A percentile compares a stretch with the other conserved stretches of the same genome.
Conservation (phyloP, 37 sponge, comb jelly and placozoan species). For the Trichoplax adhaerens region DNA sequence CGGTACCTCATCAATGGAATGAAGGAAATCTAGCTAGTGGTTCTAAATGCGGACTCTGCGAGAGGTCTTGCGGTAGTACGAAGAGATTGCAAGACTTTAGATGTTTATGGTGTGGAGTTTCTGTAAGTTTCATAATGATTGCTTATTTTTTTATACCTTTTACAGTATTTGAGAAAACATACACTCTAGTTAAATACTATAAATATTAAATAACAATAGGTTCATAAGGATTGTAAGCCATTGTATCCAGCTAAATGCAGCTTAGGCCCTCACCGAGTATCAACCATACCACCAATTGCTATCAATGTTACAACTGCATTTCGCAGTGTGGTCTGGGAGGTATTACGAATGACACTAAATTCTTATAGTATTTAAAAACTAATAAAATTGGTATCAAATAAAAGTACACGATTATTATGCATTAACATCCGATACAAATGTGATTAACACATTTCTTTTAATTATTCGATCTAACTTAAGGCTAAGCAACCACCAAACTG, state of each 20-base stretch:
- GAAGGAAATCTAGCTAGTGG: constrained; percentile 76
- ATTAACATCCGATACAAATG: too few relatives aligned
- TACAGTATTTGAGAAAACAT: too few relatives aligned
- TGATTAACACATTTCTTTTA: too few relatives aligned
- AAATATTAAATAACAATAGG: constrained; percentile 15
- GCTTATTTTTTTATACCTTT: too few relatives aligned
- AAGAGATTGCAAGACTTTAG: constrained; percentile 54
- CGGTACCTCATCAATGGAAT: constrained; percentile 80
- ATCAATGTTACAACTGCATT: constrained; percentile 32
- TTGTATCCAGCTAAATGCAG: constrained; percentile 23
- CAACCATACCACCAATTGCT: constrained; percentile 58
- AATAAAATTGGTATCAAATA: too few relatives aligned
- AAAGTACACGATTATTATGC: too few relatives aligned
- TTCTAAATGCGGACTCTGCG: constrained; percentile 59
- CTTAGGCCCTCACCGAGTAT: constrained; percentile 38
- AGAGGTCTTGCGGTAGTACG: constrained; percentile 51
- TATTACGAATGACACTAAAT: too few relatives aligned
- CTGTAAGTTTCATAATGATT: constrained; percentile 27
- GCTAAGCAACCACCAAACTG: not conserved
- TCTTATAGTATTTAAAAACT: too few relatives aligned
- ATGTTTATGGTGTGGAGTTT: constrained; percentile 83
- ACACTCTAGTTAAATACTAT: too few relatives aligned
- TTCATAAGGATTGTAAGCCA: constrained; percentile 62
- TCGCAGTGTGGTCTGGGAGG: too few relatives aligned
- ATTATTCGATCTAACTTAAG: too few relatives aligned